A percentile compares a stretch with the other conserved stretches of the same genome.
Evolutionary conservation across 2,888 invertebrate genomes (phyloP).

Genomic region (Epistrophella euchroma): DNA sequence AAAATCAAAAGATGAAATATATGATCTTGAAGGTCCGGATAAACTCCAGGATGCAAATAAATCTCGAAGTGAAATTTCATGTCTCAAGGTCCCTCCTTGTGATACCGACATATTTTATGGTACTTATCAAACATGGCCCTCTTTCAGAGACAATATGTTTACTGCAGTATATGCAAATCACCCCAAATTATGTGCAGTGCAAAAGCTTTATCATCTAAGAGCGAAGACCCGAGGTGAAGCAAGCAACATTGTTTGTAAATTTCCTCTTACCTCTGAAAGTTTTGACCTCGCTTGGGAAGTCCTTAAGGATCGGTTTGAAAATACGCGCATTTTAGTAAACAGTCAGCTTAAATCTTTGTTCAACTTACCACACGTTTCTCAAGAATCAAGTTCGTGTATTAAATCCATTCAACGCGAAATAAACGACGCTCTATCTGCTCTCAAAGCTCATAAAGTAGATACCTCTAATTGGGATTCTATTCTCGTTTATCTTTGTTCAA

Average conservation of each 20-base stretch:
- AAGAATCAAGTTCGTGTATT: no score
- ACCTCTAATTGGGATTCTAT: background rate
- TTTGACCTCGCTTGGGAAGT: background rate
- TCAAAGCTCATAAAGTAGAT: background rate
- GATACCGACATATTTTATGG: slow-evolving; percentile 4
- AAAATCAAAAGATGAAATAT: background rate
- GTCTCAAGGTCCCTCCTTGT: slow-evolving; percentile 4
- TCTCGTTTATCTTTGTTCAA: background rate
- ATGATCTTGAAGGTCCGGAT: background rate
- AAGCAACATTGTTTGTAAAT: background rate
- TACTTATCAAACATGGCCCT: slow-evolving; percentile 2
- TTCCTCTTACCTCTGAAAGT: background rate
- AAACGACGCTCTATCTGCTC: no score
- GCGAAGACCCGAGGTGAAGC: no score
- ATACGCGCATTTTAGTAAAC: background rate
- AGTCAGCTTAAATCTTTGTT: background rate
- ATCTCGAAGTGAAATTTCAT: background rate
- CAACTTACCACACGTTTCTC: no score
- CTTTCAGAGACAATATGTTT: slow-evolving; percentile 4
- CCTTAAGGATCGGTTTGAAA: background rate
- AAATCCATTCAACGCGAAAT: no score
- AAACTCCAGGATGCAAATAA: background rate
- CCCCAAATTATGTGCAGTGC: background rate
- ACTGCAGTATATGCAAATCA: background rate
- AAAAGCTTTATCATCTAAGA: background rate